phyloP scores from a whole-genome alignment of 2,797 vertebrate species.

The Lepilemur ruficaudatus region DNA sequence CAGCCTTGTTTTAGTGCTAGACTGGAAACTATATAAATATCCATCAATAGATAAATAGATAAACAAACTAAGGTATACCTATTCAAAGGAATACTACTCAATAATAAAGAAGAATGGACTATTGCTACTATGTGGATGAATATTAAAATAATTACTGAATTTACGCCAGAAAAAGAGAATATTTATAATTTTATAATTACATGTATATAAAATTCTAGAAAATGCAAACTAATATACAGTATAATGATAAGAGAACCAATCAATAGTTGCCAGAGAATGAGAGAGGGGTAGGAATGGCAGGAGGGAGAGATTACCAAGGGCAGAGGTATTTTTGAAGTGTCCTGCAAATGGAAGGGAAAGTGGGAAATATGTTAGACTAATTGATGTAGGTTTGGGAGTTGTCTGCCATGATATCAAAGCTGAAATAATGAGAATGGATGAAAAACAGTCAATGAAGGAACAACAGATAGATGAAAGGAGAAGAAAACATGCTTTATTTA shows the following conservation, averaged over 20 bases:
- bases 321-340: background rate
- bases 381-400: background rate
- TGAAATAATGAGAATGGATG: background rate
- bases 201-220: background rate
- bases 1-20: background rate
- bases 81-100: background rate
- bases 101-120: background rate
- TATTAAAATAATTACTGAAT: background rate
- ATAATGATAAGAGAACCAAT: background rate
- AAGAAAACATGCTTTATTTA: background rate
- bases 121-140: background rate
- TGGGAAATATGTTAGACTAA: rapidly evolving
- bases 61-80: background rate
- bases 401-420: background rate
- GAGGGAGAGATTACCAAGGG: background rate
- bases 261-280: background rate
- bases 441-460: background rate
- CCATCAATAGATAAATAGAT: background rate
- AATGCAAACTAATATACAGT: background rate
- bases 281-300: background rate
- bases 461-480: background rate
- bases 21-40: background rate
- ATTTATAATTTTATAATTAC: background rate
- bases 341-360: background rate
- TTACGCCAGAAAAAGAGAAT: background rate